A percentile compares a stretch with the other conserved stretches of the same genome.
Conservation (phyloP, 2,888 invertebrate species). For the Chelonus formosanus region DNA sequence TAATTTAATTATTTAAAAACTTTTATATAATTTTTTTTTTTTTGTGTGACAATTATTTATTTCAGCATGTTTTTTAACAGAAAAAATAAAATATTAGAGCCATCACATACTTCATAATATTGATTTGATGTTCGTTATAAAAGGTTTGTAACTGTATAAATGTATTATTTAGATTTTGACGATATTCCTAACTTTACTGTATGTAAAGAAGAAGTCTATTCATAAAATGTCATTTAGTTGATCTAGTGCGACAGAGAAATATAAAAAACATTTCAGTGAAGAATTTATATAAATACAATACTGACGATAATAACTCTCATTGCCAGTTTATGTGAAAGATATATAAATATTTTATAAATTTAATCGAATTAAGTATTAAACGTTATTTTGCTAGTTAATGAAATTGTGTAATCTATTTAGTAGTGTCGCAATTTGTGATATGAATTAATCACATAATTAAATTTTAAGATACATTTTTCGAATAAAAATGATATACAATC, state of each 20-base stretch:
- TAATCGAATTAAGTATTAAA: constrained; percentile 17
- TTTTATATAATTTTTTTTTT: too few relatives aligned
- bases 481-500: too few relatives aligned
- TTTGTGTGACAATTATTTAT: too few relatives aligned
- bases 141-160: constrained; percentile 63
- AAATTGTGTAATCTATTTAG: too few relatives aligned
- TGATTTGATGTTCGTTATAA: constrained; percentile 61
- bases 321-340: constrained; percentile 47
- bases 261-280: background rate
- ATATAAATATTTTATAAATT: constrained; percentile 26
- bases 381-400: too few relatives aligned
- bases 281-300: constrained; percentile 9
- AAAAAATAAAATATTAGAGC: too few relatives aligned
- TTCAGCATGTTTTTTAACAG: too few relatives aligned
- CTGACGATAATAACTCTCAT: constrained; percentile 41
- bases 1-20: too few relatives aligned
- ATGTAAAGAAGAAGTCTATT: constrained; percentile 23
- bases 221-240: background rate
- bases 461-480: too few relatives aligned
- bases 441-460: too few relatives aligned
- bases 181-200: constrained; percentile 56
- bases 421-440: too few relatives aligned
- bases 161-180: constrained; percentile 64
- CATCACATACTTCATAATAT: background rate
- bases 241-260: too few relatives aligned